phyloP scores from a whole-genome alignment of 2,113 vertebrate genomes.

The Platysternon megacephalum region DNA sequence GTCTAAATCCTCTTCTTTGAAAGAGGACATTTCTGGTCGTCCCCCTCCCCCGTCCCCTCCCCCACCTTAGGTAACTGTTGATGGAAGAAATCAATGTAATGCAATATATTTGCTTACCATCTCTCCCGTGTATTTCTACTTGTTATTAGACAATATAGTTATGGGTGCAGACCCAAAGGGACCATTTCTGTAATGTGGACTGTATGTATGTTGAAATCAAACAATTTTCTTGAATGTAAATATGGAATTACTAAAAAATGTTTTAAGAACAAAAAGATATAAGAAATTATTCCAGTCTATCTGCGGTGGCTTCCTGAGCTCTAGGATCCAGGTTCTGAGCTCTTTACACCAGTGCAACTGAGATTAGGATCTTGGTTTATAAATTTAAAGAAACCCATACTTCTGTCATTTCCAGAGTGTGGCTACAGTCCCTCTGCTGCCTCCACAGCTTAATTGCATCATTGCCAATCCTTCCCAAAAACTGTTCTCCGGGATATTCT shows the following conservation, averaged over 20 bases:
- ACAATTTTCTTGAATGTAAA: neutral
- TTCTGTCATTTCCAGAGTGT: neutral
- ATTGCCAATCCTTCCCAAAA: neutral
- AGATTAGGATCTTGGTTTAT: constrained; percentile 19
- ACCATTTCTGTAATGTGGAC: neutral
- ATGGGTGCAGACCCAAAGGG: neutral
- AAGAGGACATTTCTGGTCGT: neutral
- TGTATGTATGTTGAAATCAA: neutral
- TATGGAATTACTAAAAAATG: neutral
- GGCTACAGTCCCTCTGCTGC: neutral
- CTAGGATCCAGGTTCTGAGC: neutral
- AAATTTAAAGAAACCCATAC: neutral
- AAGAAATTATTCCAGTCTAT: neutral
- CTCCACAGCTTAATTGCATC: neutral
- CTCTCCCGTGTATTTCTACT: neutral
- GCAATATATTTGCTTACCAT: neutral
- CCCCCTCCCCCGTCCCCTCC: neutral
- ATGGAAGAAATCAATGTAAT: constrained; percentile 14
- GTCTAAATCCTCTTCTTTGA: neutral
- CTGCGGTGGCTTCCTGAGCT: neutral
- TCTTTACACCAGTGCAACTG: neutral
- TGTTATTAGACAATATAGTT: neutral
- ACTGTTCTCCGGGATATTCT: neutral
- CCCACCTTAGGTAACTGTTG: neutral
- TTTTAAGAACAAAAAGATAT: neutral